phyloP scores from a whole-genome alignment of 2,113 vertebrate genomes.

The Struthidea cinerea region DNA sequence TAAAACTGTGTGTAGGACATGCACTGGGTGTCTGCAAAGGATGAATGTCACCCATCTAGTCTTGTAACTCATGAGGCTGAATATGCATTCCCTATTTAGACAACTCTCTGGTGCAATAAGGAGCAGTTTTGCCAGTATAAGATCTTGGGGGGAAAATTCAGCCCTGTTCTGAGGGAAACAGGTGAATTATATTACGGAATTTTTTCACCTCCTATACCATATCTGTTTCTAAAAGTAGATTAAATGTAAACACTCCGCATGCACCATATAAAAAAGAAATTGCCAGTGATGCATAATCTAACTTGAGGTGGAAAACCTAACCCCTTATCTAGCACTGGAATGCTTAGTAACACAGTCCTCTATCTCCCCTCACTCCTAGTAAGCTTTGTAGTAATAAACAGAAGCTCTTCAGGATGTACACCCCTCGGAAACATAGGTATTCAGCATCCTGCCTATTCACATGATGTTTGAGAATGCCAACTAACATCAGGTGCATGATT shows the following conservation, averaged over 20 bases:
- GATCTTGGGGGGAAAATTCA: neutral
- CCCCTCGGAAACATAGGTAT: constrained; percentile 89
- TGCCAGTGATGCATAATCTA: neutral
- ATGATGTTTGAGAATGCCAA: constrained; percentile 86
- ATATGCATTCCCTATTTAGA: neutral
- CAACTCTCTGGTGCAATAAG: neutral
- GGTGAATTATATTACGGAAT: neutral
- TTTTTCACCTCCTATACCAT: neutral
- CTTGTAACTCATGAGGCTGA: neutral
- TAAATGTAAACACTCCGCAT: constrained; percentile 8
- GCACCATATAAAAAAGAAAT: neutral
- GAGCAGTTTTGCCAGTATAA: neutral
- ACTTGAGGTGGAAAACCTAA: constrained; percentile 52
- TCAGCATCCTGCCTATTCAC: constrained; percentile 83
- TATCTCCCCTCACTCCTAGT: constrained; percentile 89
- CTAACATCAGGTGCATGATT: constrained; percentile 88
- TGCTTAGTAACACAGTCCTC: constrained; percentile 79
- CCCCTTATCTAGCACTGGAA: constrained; percentile 58
- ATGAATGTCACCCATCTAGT: neutral
- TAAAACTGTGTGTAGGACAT: neutral
- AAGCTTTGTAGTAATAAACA: constrained; percentile 89
- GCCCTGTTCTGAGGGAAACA: neutral
- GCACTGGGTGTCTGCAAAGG: neutral
- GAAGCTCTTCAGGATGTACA: constrained; percentile 90
- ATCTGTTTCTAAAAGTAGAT: constrained; percentile 8